Percentiles rank a stretch among this genome's conserved stretches.
These are phyloP conservation scores for Mus pahari DNA, from an alignment of 2,113 vertebrate genomes.

Conservation along the genomic window DNA sequence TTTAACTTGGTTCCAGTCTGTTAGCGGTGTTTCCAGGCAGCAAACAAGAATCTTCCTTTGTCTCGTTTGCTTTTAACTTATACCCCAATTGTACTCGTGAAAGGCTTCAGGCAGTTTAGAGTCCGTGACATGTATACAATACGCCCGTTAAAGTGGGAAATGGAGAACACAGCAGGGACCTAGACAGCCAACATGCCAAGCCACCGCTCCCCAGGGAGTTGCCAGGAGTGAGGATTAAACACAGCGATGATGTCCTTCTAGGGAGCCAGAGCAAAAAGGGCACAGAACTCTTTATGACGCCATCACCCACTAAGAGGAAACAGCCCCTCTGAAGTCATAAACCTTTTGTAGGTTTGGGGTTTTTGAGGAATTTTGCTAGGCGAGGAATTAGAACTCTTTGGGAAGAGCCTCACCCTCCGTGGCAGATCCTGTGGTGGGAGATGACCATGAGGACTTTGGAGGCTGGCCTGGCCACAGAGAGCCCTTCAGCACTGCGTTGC, in stretches of 20 bases:
- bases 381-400: background rate
- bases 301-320: background rate
- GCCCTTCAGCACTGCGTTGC: background rate
- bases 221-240: background rate
- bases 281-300: background rate
- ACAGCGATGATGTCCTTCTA: background rate
- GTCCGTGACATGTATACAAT: background rate
- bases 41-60: constrained; percentile 44
- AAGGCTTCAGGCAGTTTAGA: constrained; percentile 13
- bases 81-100: background rate
- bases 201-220: background rate
- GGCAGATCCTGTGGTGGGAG: background rate
- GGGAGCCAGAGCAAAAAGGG: background rate
- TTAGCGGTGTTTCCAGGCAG: constrained; percentile 52
- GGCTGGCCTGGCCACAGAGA: background rate
- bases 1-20: constrained; percentile 62
- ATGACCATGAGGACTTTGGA: background rate
- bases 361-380: constrained; percentile 31
- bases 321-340: background rate
- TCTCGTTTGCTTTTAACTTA: constrained; percentile 57
- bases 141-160: background rate
- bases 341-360: constrained; percentile 11
- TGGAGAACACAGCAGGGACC: background rate
- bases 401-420: background rate
- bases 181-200: background rate